These are phyloP conservation scores for Patella vulgata DNA, from an alignment of 1,140 invertebrate species.

Conservation along the genomic window DNA sequence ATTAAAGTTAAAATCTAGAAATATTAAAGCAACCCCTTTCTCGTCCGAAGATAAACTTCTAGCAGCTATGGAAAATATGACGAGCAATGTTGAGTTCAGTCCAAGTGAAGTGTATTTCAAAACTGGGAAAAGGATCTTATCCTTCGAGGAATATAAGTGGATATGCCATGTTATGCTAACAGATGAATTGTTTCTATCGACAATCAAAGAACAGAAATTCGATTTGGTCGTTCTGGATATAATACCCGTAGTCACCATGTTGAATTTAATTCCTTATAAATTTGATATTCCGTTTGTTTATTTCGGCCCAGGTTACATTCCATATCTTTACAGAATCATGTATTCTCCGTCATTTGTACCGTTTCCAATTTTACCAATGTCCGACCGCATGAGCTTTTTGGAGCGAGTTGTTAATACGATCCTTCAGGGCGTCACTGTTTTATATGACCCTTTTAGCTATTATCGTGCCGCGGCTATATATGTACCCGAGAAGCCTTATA, in stretches of 20 bases:
- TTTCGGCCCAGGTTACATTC: conserved; percentile 1
- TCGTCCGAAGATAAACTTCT: too few relatives aligned
- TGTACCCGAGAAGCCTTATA: conserved; percentile 21
- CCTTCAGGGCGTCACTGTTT: not conserved
- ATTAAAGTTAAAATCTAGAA: too few relatives aligned
- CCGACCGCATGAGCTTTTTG: not conserved
- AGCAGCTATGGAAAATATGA: too few relatives aligned
- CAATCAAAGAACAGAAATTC: conserved; percentile 6
- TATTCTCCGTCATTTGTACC: conserved; percentile 7
- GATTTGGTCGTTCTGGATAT: conserved; percentile 20
- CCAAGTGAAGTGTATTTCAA: too few relatives aligned
- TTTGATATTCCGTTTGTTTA: conserved; percentile 25
- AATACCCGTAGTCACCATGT: not conserved
- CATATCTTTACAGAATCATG: not conserved
- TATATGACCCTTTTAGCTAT: not conserved
- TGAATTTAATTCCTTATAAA: conserved; percentile 24
- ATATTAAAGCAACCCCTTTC: too few relatives aligned
- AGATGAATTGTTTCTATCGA: conserved; percentile 2
- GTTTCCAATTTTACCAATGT: not conserved
- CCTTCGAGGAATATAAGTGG: too few relatives aligned
- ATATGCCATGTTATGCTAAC: not conserved
- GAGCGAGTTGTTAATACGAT: not conserved
- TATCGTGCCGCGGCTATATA: conserved; percentile 1
- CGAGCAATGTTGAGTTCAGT: too few relatives aligned
- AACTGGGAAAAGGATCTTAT: too few relatives aligned